phyloP scores from a whole-genome alignment of 2,888 invertebrate genomes.

The Dicyrtoma fusca region DNA sequence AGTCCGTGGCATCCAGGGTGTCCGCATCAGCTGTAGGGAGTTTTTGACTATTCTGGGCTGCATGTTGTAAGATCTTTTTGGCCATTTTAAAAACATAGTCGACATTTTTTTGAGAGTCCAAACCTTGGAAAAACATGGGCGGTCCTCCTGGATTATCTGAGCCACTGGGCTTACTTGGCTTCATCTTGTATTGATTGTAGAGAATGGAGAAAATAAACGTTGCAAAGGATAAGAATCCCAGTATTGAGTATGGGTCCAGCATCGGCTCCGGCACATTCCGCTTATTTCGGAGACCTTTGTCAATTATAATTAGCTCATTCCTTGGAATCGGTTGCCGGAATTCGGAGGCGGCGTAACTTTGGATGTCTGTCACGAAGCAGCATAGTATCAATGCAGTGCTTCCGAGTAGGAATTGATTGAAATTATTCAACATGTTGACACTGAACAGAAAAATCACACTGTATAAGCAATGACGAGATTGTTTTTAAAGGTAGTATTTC shows the following conservation, averaged over 20 bases:
- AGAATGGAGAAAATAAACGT: conserved; percentile 54
- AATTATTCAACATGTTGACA: neutral
- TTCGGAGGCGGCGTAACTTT: neutral
- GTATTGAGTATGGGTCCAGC: conserved; percentile 53
- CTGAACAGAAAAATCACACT: neutral
- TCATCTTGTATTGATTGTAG: conserved; percentile 43
- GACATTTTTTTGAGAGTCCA: conserved; percentile 40
- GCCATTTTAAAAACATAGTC: conserved; percentile 45
- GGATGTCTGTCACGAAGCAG: neutral
- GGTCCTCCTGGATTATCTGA: conserved; percentile 1
- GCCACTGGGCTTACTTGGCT: conserved; percentile 17
- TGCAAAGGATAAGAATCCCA: conserved; percentile 53
- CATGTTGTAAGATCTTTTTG: conserved; percentile 41
- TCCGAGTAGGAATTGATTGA: neutral
- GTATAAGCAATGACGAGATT: no score
- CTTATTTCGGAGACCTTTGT: neutral
- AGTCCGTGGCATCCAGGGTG: neutral
- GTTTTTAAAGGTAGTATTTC: no score
- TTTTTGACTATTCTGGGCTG: neutral
- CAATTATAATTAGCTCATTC: neutral
- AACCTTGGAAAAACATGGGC: neutral
- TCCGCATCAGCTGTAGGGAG: neutral
- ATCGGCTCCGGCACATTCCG: conserved; percentile 16
- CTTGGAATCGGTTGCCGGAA: neutral
- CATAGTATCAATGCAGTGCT: neutral